These are phyloP conservation scores for Chelidonichthys spinosus DNA, from an alignment of 2,797 vertebrate species.

Conservation along the genomic window DNA sequence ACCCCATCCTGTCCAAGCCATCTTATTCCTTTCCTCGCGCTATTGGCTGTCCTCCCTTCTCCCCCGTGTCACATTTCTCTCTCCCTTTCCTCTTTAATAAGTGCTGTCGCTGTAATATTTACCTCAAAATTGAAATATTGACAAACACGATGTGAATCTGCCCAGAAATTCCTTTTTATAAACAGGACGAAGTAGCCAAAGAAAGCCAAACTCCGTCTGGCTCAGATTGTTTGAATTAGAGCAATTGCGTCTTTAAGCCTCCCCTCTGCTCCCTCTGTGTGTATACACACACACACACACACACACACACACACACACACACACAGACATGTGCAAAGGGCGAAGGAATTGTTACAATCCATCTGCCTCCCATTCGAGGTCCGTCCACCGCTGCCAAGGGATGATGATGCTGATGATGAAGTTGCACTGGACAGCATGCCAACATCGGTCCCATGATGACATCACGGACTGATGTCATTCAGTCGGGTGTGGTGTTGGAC, in stretches of 20 bases:
- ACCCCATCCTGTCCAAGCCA: conserved; percentile 28
- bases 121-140: conserved; percentile 69
- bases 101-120: conserved; percentile 60
- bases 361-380: conserved; percentile 78
- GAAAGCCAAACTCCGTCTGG: conserved; percentile 62
- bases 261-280: conserved; percentile 45
- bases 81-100: conserved; percentile 35
- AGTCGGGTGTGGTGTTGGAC: conserved; percentile 82
- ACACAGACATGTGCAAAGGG: conserved; percentile 54
- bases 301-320: conserved; percentile 24
- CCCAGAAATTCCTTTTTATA: conserved; percentile 64
- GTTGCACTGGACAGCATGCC: conserved; percentile 78
- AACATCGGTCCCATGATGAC: conserved; percentile 85
- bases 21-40: conserved; percentile 13
- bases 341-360: conserved; percentile 76
- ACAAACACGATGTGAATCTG: conserved; percentile 70
- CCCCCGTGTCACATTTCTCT: conserved; percentile 36
- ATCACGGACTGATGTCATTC: conserved; percentile 86
- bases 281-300: neutral
- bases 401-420: conserved; percentile 80
- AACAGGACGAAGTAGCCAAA: conserved; percentile 62
- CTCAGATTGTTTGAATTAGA: conserved; percentile 79
- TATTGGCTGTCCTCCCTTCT: neutral
- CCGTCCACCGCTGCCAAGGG: conserved; percentile 68
- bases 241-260: conserved; percentile 70